Evolutionary conservation across 2,888 invertebrate genomes (phyloP), one percentile per base, ranked within the genome.

Genomic region (Nasonia oneida): DNA sequence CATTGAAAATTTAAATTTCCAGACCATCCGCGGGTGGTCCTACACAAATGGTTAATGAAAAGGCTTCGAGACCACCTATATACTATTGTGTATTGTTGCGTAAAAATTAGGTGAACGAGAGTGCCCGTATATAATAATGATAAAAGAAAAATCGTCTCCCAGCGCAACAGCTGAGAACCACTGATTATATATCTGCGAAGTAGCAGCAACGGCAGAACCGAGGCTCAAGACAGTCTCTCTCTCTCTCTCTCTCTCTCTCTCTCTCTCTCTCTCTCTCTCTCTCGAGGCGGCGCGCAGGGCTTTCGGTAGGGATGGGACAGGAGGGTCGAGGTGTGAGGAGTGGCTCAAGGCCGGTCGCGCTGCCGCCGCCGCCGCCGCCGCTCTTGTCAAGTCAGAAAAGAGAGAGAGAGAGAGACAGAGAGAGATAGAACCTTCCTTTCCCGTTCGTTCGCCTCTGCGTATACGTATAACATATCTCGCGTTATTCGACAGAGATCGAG

Each of bases 271-370:
- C n/a, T n/a, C 29, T 29, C 29, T 29, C 29, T 29, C 29, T 29
- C 1, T 29, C 29, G 29, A 29, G 29, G 80, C n/a, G 33, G 10
- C n/a, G 50, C 74, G 6, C 12, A 61, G 39, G 50, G 78, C 42
- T 39, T 78, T 53, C 87, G 84, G 89, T 80, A 87, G 89, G 87
- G 88, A 86, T 87, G 88, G 87, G 88, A 88, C 85, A 87, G 87
- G 88, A 86, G 87, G 86, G 83, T 71, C 83, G 89, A 84, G 87
- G 87, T 81, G 87, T 75, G 87, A 88, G 88, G 87, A 87, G 90
- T 88, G 90, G 90, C 92, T 92, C 92, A 92, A 92, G 92, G 92
- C 91, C 92, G 92, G 91, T 91, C 91, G 91, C 90, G 75, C 37
- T 29, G 64, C 64, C 33, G 73, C 70, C 29, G 29, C 29, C 76